These are phyloP conservation scores for Acipenser ruthenus DNA, from an alignment of 2,797 vertebrate genomes.

Conservation along the genomic window DNA sequence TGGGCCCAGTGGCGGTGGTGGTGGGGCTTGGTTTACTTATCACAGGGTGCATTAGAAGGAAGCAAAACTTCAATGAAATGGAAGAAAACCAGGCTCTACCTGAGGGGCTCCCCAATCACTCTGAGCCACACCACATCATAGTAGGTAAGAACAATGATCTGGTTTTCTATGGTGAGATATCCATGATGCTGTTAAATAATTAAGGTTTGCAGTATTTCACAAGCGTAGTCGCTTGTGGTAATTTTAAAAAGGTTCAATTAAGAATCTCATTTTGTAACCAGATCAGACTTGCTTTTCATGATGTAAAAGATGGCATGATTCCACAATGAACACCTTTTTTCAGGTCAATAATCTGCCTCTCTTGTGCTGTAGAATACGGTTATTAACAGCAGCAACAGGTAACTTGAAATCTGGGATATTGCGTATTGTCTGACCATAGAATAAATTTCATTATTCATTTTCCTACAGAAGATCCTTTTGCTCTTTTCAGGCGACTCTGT, in stretches of 20 bases:
- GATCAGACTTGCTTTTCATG: too few relatives aligned
- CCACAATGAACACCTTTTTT: conserved; percentile 14
- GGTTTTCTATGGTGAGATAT: too few relatives aligned
- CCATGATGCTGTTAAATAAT: too few relatives aligned
- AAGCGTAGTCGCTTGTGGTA: too few relatives aligned
- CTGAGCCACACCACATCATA: conserved; percentile 52
- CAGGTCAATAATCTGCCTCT: conserved; percentile 28
- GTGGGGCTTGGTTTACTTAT: conserved; percentile 64
- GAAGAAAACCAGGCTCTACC: conserved; percentile 36
- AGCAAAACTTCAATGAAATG: conserved; percentile 34
- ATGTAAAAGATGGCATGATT: conserved; percentile 21
- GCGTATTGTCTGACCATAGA: not conserved
- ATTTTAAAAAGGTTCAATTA: too few relatives aligned
- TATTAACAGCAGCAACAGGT: too few relatives aligned
- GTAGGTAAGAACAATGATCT: conserved; percentile 46
- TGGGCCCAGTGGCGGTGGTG: conserved; percentile 63
- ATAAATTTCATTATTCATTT: not conserved
- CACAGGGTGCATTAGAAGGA: conserved; percentile 62
- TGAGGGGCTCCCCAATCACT: conserved; percentile 35
- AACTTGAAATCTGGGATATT: conserved; percentile 17
- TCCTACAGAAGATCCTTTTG: too few relatives aligned
- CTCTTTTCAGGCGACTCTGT: conserved; percentile 50
- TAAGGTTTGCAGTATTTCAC: too few relatives aligned
- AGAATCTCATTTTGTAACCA: too few relatives aligned
- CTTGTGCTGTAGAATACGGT: conserved; percentile 23